Base-by-base conservation (phyloP, 2,888 invertebrate genomes). In the Dynastes grantii region DNA sequence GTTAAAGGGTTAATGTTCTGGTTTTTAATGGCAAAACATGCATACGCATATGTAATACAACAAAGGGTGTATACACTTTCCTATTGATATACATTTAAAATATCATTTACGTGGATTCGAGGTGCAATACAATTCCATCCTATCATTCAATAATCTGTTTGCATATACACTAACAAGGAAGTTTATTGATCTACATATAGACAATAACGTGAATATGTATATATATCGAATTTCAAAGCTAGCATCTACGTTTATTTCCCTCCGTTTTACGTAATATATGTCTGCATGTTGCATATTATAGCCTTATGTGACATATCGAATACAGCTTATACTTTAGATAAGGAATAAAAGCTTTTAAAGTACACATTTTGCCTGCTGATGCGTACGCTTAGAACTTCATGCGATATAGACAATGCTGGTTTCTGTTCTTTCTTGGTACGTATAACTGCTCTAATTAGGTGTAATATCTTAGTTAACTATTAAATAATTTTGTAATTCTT, bases 141-240 rank as follows among this genome's bases (percentile, higher is more conserved):
- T 32, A 29, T 29, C 27, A 63, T 63, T 63, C 11, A 29, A 63
- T 29, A 63, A 29, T 32, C 27, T 63, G 27, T 32, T 11, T 29
- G 63, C 27, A 22, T 27, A 63, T 63, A n/a, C 29, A 32, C 29
- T 32, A 63, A 29, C 32, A 32, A 63, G 29, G 63, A 63, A 63
- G 63, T 63, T 29, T 6, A 22, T 55, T 6, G 55, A 55, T 16
- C 29, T 16, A 16, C 16, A 16, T 29, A 11, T 27, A 32, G 32
- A 63, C 63, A 63, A 29, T 32, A 63, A 63, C 29, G 11, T 29
- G 13, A 3, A 16, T 55, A 22, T 55, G 22, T 16, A 55, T 32
- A 5, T 27, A 8, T 63, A 63, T 63, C 29, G 32, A 63, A 63
- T 63, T 63, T 63, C 63, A 63, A 32, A 63, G 32, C 13, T 63